Base-by-base conservation (phyloP, 1,140 invertebrate species). In the Caerostris extrusa region DNA sequence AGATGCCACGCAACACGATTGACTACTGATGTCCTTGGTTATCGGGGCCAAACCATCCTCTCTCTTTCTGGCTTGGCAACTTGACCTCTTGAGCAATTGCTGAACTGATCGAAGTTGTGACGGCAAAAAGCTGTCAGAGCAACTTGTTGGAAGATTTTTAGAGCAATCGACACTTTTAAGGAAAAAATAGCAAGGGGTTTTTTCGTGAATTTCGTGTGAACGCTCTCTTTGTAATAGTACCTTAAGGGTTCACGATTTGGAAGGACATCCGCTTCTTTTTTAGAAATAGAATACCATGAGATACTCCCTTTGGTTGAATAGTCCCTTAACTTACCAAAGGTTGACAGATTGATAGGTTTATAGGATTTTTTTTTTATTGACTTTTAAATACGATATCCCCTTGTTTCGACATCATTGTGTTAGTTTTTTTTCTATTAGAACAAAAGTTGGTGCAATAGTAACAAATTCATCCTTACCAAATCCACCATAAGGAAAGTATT, bases 51-150 rank as follows among this genome's bases (percentile, higher is more conserved):
- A 64, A 19, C 14, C 67, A n/a, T 34, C 34, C 34, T 34, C 34
- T 34, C 34, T 69, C 17, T 69, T 17, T 10, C 19, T 50, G 71
- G 7, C 71, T 77, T 58, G 56, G 12, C 57, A 19, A 60, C 55
- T 58, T 60, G 57, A 85, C 56, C 83, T 85, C 55, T 85, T 85
- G 56, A 60, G 83, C 83, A 85, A 85, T 60, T 85, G n/a, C 19
- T 5, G 56, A 56, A 85, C 7, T 58, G n/a, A 85, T 85, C 83
- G 56, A 60, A 85, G 83, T 58, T 85, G 57, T 17, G 83, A 85
- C 83, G 83, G 55, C 56, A 85, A 58, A 60, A 85, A 85, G 83
- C 83, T 56, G 83, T 85, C 56, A 8, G 83, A 57, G 55, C 56
- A 56, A 34, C 83, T 85, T n/a, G 83, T 85, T 85, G 19, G 58